Conservation (phyloP, 2,888 invertebrate species). For the Platycnemis pennipes region DNA sequence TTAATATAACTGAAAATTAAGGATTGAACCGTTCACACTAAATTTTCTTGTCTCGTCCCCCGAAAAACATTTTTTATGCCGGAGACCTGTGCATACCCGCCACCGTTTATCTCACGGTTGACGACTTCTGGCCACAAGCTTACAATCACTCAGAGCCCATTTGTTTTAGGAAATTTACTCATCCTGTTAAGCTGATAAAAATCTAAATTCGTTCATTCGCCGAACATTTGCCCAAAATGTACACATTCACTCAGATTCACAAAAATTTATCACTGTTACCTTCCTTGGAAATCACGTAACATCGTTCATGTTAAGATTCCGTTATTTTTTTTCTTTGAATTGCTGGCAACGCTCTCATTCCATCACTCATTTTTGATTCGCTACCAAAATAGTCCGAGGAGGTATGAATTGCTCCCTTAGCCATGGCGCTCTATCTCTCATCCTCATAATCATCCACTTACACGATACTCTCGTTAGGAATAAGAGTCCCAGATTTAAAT, state of each 20-base stretch:
- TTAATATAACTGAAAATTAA: neutral
- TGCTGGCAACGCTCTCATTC: conserved; percentile 25
- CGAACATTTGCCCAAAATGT: conserved; percentile 18
- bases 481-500: conserved; percentile 44
- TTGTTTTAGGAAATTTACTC: conserved; percentile 42
- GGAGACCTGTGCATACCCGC: conserved; percentile 33
- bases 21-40: neutral
- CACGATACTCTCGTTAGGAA: conserved; percentile 42
- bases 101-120: neutral
- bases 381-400: conserved; percentile 62
- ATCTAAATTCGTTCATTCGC: conserved; percentile 24
- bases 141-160: conserved; percentile 1
- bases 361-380: conserved; percentile 36
- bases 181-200: conserved; percentile 56
- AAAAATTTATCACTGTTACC: conserved; percentile 61
- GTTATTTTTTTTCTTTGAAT: conserved; percentile 29
- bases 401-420: conserved; percentile 33
- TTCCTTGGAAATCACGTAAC: conserved; percentile 54
- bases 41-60: conserved; percentile 16
- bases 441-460: conserved; percentile 19
- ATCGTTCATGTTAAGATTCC: conserved; percentile 33
- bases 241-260: conserved; percentile 58
- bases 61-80: neutral
- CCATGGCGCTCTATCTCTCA: conserved; percentile 38
- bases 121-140: neutral